phyloP scores from a whole-genome alignment of 2,113 vertebrate species.

The Tupaia chinensis region DNA sequence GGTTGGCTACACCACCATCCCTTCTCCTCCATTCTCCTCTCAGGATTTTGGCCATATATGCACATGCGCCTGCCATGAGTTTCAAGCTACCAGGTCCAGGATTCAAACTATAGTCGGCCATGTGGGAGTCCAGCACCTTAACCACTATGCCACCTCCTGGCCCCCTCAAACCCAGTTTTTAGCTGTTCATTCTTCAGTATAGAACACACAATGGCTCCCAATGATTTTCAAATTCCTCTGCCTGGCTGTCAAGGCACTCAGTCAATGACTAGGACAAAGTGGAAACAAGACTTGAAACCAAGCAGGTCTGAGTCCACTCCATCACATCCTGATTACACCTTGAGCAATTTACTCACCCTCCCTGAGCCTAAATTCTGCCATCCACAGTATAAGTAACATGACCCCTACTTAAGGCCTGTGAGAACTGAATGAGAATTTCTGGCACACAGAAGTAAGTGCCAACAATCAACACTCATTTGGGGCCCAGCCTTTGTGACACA shows the following conservation, averaged over 20 bases:
- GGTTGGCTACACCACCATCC: no score
- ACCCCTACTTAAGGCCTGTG: neutral
- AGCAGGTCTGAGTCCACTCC: neutral
- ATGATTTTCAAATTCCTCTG: neutral
- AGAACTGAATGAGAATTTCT: neutral
- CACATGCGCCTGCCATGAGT: no score
- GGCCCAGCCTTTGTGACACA: no score
- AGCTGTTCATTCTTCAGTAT: neutral
- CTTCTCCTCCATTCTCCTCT: no score
- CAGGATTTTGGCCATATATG: no score
- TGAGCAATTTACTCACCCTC: neutral
- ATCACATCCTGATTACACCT: neutral
- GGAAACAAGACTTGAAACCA: neutral
- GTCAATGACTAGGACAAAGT: no score
- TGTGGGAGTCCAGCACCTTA: no score
- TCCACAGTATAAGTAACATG: rapidly evolving
- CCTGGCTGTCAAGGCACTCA: neutral
- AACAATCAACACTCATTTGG: neutral
- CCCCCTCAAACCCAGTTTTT: neutral
- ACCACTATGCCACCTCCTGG: no score
- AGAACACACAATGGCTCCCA: neutral
- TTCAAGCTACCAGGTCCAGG: no score
- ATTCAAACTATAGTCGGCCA: no score
- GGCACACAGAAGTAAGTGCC: neutral
- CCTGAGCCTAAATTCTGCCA: neutral